Conservation (phyloP, 2,113 vertebrate genomes). For the Pogonocichla stellata region DNA sequence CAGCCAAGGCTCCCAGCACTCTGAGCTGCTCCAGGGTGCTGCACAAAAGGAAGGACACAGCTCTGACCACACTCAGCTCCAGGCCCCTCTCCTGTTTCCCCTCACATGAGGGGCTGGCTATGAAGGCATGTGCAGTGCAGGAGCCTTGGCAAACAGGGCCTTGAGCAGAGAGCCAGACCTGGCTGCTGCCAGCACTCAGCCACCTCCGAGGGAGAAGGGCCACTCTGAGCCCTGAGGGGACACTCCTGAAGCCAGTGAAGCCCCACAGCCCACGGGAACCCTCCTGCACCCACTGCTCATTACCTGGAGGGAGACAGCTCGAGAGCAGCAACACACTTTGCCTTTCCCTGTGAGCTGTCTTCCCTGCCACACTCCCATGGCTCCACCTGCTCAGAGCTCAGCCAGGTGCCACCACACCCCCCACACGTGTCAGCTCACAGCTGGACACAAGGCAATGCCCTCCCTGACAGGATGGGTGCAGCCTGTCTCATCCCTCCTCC, state of each 20-base stretch:
- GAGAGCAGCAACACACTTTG: neutral
- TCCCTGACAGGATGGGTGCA: neutral
- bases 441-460: neutral
- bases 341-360: neutral
- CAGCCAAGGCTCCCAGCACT: neutral
- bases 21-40: neutral
- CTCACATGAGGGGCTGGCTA: neutral
- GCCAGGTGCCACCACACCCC: neutral
- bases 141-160: neutral
- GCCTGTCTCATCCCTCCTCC: neutral
- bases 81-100: neutral
- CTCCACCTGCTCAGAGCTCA: neutral
- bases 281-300: neutral
- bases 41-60: neutral
- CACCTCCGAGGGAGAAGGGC: neutral
- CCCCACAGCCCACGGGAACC: neutral
- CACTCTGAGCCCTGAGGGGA: neutral
- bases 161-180: neutral
- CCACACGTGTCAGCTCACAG: neutral
- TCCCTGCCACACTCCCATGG: neutral
- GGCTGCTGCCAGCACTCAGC: neutral
- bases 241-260: rapidly evolving
- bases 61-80: neutral
- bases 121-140: rapidly evolving
- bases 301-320: neutral